Percentiles rank a stretch among this genome's conserved stretches.
Conservation (phyloP, 2,888 invertebrate species). For the Entomobrya proxima region DNA sequence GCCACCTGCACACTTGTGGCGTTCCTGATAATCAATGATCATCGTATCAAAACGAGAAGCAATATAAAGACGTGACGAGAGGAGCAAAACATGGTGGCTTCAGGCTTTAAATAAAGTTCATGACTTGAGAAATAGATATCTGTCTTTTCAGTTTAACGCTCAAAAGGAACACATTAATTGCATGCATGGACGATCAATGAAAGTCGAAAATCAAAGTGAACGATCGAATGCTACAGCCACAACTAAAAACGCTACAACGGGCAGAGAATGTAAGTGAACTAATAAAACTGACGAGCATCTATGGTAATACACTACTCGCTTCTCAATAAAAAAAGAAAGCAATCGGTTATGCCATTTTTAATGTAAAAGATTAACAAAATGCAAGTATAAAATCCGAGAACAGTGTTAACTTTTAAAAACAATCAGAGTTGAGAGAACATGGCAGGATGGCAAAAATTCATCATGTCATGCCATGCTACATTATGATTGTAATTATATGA, state of each 20-base stretch:
- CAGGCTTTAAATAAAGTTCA: conserved; percentile 3
- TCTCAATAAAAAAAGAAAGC: too few relatives aligned
- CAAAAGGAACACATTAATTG: conserved; percentile 23
- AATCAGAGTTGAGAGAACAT: neutral
- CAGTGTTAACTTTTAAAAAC: too few relatives aligned
- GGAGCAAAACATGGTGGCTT: neutral
- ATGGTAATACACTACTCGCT: neutral
- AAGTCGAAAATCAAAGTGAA: neutral
- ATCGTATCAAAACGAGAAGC: neutral
- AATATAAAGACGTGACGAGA: neutral
- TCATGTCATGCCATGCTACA: neutral
- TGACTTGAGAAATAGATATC: neutral
- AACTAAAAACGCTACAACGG: neutral
- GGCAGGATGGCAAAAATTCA: neutral
- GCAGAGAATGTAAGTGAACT: neutral
- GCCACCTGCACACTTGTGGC: conserved; percentile 18
- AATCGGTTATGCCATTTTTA: too few relatives aligned
- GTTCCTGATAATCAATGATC: too few relatives aligned
- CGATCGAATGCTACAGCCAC: neutral
- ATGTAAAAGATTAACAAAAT: too few relatives aligned
- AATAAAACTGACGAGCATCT: neutral
- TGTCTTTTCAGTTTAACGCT: neutral
- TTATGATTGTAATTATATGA: neutral
- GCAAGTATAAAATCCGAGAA: too few relatives aligned
- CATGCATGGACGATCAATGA: neutral